Evolutionary conservation across 2,797 vertebrate species (phyloP), one percentile per base, ranked within the genome.

Genomic region (Macroramphosus scolopax): DNA sequence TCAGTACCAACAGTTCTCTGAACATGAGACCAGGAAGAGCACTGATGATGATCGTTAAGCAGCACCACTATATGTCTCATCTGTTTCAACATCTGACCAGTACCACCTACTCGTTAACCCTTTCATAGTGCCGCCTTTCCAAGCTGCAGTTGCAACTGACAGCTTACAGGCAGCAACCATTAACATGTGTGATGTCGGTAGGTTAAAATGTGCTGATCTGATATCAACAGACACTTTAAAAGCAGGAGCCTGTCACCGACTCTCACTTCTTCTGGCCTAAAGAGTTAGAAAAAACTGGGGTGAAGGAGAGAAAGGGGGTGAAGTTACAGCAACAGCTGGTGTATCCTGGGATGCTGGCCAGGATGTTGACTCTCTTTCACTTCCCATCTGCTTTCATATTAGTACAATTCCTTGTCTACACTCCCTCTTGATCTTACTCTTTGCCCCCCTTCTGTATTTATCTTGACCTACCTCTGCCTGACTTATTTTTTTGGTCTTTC

Each of bases 271-370:
- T 24, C 30, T 15, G 8, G 13, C 8, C 44, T 67, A 67, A 76
- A 73, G 47, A 76, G 30, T 53, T 37, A 4, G 16, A 25, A 57
- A 53, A 35, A 42, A 39, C 8, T 16, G 17, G 8, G 47, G 15
- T 38, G 28, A 26, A 42, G 32, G 18, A 48, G 35, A 58, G 37
- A 56, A 58, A 40, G 39, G 57, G 54, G 89, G 82, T 92, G 88
- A 85, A 89, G 83, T 84, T 87, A 90, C 68, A 75, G 82, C 83
- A 88, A 87, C 92, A 95, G 91, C 92, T 93, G 93, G 84, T 80
- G 67, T 61, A 76, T 89, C 85, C 78, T 67, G 87, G 84, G 89
- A 88, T 78, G 69, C 72, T 52, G 63, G 85, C 81, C 78, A 81
- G 75, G 73, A 74, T 72, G 50, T 84, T 82, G 78, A 83, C 61